Percentiles rank a stretch among this genome's conserved stretches.
phyloP scores from a whole-genome alignment of 1,140 invertebrate genomes.

The Ooceraea biroi region DNA sequence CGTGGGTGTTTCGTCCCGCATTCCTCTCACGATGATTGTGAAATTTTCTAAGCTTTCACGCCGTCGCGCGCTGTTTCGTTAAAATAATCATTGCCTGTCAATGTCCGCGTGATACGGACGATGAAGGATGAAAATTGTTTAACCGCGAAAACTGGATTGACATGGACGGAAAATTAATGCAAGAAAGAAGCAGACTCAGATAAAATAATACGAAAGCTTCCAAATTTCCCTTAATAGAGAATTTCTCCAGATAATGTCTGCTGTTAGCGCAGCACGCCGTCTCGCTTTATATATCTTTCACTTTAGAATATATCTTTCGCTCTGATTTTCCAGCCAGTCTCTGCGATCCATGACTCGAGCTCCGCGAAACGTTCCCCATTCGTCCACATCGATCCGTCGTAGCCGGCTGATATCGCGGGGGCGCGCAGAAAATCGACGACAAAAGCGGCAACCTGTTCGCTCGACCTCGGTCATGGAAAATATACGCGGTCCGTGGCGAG shows the following conservation, averaged over 20 bases:
- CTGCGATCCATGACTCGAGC: conserved; percentile 33
- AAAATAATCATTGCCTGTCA: conserved; percentile 9
- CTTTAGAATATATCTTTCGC: conserved; percentile 25
- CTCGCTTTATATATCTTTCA: background rate
- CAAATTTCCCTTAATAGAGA: background rate
- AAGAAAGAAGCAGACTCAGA: background rate
- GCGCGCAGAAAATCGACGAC: conserved; percentile 55
- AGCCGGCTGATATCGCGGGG: conserved; percentile 53
- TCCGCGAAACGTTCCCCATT: conserved; percentile 45
- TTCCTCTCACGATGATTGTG: background rate
- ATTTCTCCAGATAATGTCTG: background rate
- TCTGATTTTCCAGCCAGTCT: conserved; percentile 57
- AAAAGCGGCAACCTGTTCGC: conserved; percentile 63
- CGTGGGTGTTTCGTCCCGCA: background rate
- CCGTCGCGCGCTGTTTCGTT: background rate
- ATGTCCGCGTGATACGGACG: background rate
- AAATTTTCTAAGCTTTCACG: conserved; percentile 27
- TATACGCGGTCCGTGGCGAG: conserved; percentile 57
- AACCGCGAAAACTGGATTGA: background rate
- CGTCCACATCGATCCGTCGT: conserved; percentile 48
- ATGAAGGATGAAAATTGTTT: background rate
- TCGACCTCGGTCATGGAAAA: conserved; percentile 63
- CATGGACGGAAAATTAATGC: background rate
- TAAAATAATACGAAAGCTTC: background rate
- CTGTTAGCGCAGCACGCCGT: background rate